phyloP scores from a whole-genome alignment of 2,888 invertebrate species.

The Lissonota sp. region DNA sequence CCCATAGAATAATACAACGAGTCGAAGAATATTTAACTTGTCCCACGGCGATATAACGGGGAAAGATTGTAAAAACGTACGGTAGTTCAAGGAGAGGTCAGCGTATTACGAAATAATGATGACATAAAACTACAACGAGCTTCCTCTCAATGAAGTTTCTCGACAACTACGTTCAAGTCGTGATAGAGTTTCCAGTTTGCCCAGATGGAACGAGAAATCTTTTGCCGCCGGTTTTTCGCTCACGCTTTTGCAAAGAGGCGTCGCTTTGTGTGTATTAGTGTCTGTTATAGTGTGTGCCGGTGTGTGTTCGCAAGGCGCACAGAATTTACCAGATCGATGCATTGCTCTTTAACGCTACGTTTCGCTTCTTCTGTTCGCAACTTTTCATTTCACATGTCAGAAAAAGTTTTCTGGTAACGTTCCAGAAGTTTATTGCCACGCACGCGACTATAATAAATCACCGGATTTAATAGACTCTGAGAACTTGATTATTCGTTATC shows the following conservation, averaged over 20 bases:
- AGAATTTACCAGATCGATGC: conserved; percentile 51
- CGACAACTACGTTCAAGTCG: conserved; percentile 46
- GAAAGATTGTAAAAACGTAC: conserved; percentile 53
- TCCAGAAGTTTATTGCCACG: conserved; percentile 9
- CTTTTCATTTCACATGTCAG: conserved; percentile 37
- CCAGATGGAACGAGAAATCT: conserved; percentile 49
- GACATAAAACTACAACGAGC: conserved; percentile 62
- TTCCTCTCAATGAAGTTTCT: conserved; percentile 57
- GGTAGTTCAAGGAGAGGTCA: conserved; percentile 41
- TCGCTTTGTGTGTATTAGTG: too few species aligned
- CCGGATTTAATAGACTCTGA: neutral
- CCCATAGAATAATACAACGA: conserved; percentile 31
- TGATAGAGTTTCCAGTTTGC: conserved; percentile 58
- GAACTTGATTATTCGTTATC: neutral
- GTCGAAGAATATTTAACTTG: conserved; percentile 58
- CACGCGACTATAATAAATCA: neutral
- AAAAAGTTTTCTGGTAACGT: conserved; percentile 18
- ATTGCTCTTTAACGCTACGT: conserved; percentile 56
- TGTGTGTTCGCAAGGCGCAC: neutral
- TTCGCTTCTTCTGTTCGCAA: conserved; percentile 38
- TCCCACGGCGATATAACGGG: conserved; percentile 20
- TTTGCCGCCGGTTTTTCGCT: conserved; percentile 1
- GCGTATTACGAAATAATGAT: conserved; percentile 62
- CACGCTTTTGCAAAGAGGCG: too few species aligned
- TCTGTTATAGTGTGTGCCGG: too few species aligned